Percentiles rank a stretch among this genome's conserved stretches.
These are phyloP conservation scores for Formica aserva DNA, from an alignment of 2,888 invertebrate species.

Conservation along the genomic window DNA sequence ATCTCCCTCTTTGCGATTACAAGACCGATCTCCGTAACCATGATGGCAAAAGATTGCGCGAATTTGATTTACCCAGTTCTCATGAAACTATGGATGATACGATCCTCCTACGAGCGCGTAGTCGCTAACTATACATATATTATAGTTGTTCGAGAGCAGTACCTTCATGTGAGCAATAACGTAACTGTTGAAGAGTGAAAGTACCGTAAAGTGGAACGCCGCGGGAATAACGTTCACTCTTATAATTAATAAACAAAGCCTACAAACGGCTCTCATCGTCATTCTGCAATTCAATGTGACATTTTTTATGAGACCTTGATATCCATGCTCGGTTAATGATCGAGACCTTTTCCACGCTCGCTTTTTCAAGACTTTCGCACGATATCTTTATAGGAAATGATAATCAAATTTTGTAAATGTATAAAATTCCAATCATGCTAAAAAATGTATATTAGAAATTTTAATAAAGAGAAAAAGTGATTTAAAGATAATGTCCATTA, in stretches of 20 bases:
- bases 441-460: not conserved
- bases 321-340: constrained; percentile 30
- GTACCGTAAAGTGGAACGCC: constrained; percentile 82
- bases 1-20: constrained; percentile 66
- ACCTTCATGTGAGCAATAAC: constrained; percentile 79
- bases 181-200: constrained; percentile 85
- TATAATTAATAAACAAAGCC: constrained; percentile 81
- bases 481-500: not conserved
- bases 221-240: constrained; percentile 71
- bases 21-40: constrained; percentile 66
- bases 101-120: constrained; percentile 56
- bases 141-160: constrained; percentile 67
- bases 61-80: constrained; percentile 70
- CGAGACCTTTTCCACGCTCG: constrained; percentile 45
- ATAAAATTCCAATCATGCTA: not conserved
- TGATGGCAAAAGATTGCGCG: constrained; percentile 61
- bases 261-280: constrained; percentile 62
- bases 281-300: constrained; percentile 37
- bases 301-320: constrained; percentile 68
- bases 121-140: constrained; percentile 59
- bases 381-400: not conserved
- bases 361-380: not conserved
- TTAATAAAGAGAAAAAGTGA: not conserved
- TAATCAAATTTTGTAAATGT: not conserved
- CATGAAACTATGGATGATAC: constrained; percentile 71